Percentiles rank a stretch among this genome's conserved stretches.
Conservation (phyloP, 1,140 invertebrate genomes). For the Chrysomallon squamiferum region DNA sequence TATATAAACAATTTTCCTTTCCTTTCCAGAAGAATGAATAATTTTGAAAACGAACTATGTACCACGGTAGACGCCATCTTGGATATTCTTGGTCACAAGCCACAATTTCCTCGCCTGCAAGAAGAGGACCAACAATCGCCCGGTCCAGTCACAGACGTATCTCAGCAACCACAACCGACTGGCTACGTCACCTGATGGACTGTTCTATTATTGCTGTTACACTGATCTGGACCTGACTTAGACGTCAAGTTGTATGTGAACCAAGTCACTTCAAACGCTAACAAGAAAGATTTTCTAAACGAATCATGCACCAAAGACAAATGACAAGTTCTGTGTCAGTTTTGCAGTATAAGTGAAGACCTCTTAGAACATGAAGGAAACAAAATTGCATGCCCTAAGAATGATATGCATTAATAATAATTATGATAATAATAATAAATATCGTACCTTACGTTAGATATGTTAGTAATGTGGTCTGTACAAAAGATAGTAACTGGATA, state of each 20-base stretch:
- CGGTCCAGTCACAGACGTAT: constrained; percentile 20
- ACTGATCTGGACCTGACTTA: no score
- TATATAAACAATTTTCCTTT: constrained; percentile 17
- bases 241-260: background rate
- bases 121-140: constrained; percentile 10
- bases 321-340: no score
- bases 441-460: no score
- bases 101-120: constrained; percentile 30
- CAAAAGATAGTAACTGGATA: no score
- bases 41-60: constrained; percentile 59
- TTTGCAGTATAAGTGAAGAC: no score
- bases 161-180: constrained; percentile 23
- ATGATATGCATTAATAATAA: no score
- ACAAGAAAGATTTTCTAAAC: background rate
- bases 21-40: constrained; percentile 56
- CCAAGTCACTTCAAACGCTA: background rate
- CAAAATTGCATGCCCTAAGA: no score
- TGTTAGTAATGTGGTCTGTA: no score
- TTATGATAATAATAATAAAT: no score
- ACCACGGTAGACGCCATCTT: constrained; percentile 58
- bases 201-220: constrained; percentile 16
- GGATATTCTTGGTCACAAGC: constrained; percentile 55
- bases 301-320: no score
- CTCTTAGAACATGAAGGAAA: no score
- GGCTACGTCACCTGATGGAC: constrained; percentile 31